Conservation (phyloP, 2,888 invertebrate species). For the Macrophya annulata region DNA sequence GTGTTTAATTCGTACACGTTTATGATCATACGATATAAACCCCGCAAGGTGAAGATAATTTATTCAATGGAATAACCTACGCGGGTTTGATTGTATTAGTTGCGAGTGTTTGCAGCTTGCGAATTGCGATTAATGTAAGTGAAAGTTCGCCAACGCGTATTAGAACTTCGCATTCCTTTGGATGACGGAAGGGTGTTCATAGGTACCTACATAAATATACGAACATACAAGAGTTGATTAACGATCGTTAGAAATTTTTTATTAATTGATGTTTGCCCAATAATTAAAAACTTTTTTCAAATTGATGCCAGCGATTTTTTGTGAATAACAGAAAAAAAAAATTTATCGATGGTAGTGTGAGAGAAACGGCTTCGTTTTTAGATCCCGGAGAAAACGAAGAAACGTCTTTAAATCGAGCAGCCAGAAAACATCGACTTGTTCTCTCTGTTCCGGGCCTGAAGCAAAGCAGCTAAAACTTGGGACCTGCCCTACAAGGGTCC, state of each 20-base stretch:
- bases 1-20: neutral
- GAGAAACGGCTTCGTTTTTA: neutral
- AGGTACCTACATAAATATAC: neutral
- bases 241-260: neutral
- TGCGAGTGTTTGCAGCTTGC: conserved; percentile 17
- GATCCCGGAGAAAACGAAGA: neutral
- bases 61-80: neutral
- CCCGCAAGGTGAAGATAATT: neutral
- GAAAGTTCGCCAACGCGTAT: conserved; percentile 49
- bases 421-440: neutral
- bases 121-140: conserved; percentile 35
- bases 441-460: conserved; percentile 21
- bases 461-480: conserved; percentile 32
- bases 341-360: neutral
- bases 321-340: neutral
- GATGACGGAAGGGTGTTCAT: neutral
- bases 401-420: neutral
- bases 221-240: neutral
- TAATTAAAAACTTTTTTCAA: neutral
- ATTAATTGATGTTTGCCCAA: neutral
- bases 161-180: conserved; percentile 32
- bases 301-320: neutral
- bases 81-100: neutral
- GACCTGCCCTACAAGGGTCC: conserved; percentile 1
- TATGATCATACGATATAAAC: neutral